Base-by-base conservation (phyloP, 2,797 vertebrate genomes). In the Cacajao melanocephalus region DNA sequence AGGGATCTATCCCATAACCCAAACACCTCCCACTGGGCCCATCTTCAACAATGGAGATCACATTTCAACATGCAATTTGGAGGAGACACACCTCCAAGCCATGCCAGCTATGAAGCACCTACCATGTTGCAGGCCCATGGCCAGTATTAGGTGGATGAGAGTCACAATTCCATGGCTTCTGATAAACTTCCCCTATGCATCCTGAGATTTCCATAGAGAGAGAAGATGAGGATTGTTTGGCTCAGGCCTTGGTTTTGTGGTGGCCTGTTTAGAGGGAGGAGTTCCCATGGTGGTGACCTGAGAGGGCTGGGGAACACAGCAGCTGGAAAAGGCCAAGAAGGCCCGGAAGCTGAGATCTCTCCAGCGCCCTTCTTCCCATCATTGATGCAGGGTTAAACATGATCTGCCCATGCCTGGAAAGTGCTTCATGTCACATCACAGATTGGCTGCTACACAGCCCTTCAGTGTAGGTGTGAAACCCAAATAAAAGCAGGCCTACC, bases 61-160 rank as follows among this genome's bases (percentile, higher is more conserved):
- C 61, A 8, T 67, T 67, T 19, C 61, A 67, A n/a, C 61, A n/a
- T 19, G 30, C 15, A 15, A n/a, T 67, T 19, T 67, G 61, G 61
- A 67, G 33, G 61, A 33, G 61, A 67, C 15, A n/a, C 61, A n/a
- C 61, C 61, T 67, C 33, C 61, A 9, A 4, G 15, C 33, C 33
- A 0, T 19, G 8, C 17, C 33, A 64, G 15, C 7, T 39, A 72
- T 24, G 41, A n/a, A 28, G 13, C 1, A 4, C 50, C 57, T 26
- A 6, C 3, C 6, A 11, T 5, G 0, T 13, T 5, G 11, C 0
- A 19, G 44, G 30, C 11, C 20, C n/a, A 4, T 0, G 4, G 48
- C 36, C 36, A 26, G 52, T 14, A 0, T 22, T 52, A 58, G 0
- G n/a, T 2, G 79, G 12, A 8, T 22, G 36, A n/a, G 75, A 89